Percentiles rank a stretch among this genome's conserved stretches.
phyloP scores from a whole-genome alignment of 1,140 invertebrate genomes.

The Eriocheir sinensis region DNA sequence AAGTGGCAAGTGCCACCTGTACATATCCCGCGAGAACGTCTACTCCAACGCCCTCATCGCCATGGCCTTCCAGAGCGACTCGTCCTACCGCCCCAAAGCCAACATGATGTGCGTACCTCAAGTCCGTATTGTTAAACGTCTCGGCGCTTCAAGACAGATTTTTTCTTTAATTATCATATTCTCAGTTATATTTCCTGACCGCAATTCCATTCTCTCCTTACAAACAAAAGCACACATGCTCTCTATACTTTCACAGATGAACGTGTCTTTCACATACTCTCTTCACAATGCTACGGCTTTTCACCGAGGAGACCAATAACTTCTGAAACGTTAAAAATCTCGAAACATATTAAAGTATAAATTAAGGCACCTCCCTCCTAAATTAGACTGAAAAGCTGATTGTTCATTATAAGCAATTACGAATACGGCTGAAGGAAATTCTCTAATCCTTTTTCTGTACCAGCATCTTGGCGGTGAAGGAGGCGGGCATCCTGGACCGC shows the following conservation, averaged over 20 bases:
- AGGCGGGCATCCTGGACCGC: slow-evolving; percentile 39
- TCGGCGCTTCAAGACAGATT: too few species aligned
- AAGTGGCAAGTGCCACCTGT: slow-evolving; percentile 52
- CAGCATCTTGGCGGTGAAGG: slow-evolving; percentile 55
- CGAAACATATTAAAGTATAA: too few species aligned
- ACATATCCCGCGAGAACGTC: slow-evolving; percentile 45
- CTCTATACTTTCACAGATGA: background rate
- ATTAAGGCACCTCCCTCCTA: too few species aligned
- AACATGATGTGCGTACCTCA: background rate
- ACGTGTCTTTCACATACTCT: too few species aligned
- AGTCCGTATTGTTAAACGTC: background rate
- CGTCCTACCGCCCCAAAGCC: background rate
- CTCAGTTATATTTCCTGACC: too few species aligned
- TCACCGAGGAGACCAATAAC: too few species aligned
- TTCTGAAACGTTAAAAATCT: too few species aligned
- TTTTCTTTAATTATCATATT: background rate
- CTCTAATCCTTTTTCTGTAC: background rate
- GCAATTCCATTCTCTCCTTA: background rate
- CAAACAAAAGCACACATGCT: background rate
- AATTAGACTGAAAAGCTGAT: too few species aligned
- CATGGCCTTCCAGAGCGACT: slow-evolving; percentile 56
- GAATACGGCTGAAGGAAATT: too few species aligned
- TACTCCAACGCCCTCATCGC: slow-evolving; percentile 55
- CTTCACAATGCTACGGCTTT: too few species aligned
- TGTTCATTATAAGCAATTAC: too few species aligned